Evolutionary conservation across 2,888 invertebrate species (phyloP), one percentile per base, ranked within the genome.

Genomic region (Stenoptilia bipunctidactyla): DNA sequence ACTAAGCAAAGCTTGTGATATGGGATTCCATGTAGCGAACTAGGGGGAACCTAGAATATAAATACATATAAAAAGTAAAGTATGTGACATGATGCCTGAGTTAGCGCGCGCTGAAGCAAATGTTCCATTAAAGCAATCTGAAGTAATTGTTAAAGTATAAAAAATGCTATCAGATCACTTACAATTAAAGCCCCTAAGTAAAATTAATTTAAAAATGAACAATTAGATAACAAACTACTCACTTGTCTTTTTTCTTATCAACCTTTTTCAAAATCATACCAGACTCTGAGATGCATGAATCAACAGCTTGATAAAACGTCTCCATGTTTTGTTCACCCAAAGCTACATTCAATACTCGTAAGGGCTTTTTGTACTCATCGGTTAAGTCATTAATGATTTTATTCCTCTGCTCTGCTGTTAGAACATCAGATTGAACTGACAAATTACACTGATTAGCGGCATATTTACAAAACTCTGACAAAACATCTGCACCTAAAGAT

Each of bases 221-320:
- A n/a, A n/a, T n/a, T n/a, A n/a, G n/a, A n/a, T n/a, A 2, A 33
- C 15, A 34, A 41, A 43, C 27, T 39, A 69, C 70, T 56, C 56
- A 85, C 85, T 79, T 87, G 63, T 92, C 91, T 61, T 93, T 94
- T 65, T 95, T 96, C 67, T 96, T 96, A 63, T 97, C 97, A 45
- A 91, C 86, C 70, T 96, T 97, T 58, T 92, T 93, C 45, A 95
- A 72, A 50, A 93, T 90, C 88, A 95, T 90, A 44, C 91, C 90
- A 62, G 91, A 92, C 38, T 87, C 80, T 13, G 87, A 75, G 50
- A 96, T 75, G 36, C 91, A 89, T 1, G 86, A 68, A 55, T 96
- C 96, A 33, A 92, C 82, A n/a, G 88, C 85, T 50, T 85, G 83
- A 51, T 93, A 87, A 66, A 96, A 96, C 2, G 92, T 90, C 40